These are phyloP conservation scores for Rhinoderma darwinii DNA, from an alignment of 2,113 vertebrate species.

Conservation along the genomic window DNA sequence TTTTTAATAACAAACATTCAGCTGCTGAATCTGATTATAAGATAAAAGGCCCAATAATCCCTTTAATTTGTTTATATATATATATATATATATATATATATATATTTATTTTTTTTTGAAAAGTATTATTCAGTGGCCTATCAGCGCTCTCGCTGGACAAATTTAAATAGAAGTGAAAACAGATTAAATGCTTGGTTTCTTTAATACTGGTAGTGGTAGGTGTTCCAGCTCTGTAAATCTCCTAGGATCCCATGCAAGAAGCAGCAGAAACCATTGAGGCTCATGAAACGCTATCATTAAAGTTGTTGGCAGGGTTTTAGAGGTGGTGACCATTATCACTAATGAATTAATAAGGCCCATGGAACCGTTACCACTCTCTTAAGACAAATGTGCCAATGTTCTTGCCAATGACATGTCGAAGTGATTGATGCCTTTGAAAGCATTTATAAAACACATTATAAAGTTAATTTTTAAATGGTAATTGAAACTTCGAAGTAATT, in stretches of 20 bases:
- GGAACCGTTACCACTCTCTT: conserved; percentile 23
- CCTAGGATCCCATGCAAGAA: conserved; percentile 18
- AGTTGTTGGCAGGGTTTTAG: not conserved
- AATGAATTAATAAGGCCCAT: conserved; percentile 35
- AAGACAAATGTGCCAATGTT: not conserved
- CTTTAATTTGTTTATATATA: conserved; percentile 52
- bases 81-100: too few relatives aligned
- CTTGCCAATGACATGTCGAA: conserved; percentile 35
- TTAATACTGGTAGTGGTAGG: not conserved
- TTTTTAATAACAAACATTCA: conserved; percentile 50
- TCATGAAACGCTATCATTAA: conserved; percentile 34
- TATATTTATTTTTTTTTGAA: too few relatives aligned
- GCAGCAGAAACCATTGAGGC: conserved; percentile 20
- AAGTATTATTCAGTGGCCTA: conserved; percentile 39
- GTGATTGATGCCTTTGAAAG: conserved; percentile 51
- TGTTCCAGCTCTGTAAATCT: not conserved
- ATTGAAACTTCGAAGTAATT: conserved; percentile 35
- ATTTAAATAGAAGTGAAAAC: conserved; percentile 32
- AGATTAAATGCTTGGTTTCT: conserved; percentile 25
- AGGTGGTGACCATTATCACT: conserved; percentile 26
- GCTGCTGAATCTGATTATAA: conserved; percentile 45
- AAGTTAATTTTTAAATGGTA: conserved; percentile 42
- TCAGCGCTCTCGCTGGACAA: conserved; percentile 40
- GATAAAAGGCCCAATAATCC: conserved; percentile 36
- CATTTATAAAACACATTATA: conserved; percentile 39